Conservation (phyloP, 2,797 vertebrate genomes). For the Phrynocephalus forsythii region DNA sequence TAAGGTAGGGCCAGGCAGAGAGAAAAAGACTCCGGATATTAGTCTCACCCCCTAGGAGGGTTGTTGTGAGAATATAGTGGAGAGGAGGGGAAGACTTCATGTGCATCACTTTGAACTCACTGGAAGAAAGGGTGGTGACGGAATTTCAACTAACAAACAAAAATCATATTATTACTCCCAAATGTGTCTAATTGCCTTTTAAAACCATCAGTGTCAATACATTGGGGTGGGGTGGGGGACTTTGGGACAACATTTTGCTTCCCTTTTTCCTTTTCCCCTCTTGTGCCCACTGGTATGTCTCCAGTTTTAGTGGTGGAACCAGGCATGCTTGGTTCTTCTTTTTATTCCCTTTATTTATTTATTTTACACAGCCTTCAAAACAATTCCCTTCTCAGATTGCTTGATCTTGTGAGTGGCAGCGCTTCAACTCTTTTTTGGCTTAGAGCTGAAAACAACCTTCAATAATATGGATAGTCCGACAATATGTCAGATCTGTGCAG, state of each 20-base stretch:
- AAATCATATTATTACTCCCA: no score
- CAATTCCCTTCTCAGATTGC: slow-evolving; percentile 58
- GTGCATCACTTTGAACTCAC: no score
- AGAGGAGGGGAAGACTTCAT: no score
- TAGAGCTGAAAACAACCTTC: slow-evolving; percentile 75
- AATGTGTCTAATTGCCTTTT: background rate
- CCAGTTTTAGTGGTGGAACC: background rate
- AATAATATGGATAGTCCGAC: slow-evolving; percentile 63
- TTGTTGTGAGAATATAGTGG: no score
- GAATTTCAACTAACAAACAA: no score
- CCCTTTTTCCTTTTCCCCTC: background rate
- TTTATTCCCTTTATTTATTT: background rate
- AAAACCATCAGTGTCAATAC: background rate
- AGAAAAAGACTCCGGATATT: no score
- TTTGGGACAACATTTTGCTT: no score
- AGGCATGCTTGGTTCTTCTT: background rate
- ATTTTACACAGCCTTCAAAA: slow-evolving; percentile 41
- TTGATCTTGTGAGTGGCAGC: slow-evolving; percentile 60
- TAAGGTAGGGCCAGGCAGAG: no score
- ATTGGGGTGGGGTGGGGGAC: background rate
- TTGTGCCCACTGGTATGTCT: background rate
- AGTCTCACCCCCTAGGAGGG: no score
- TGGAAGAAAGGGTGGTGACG: no score
- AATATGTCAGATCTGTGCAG: slow-evolving; percentile 66
- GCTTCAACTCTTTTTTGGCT: slow-evolving; percentile 57